These are phyloP conservation scores for Buathra laborator DNA, from an alignment of 2,888 invertebrate genomes.

Conservation along the genomic window DNA sequence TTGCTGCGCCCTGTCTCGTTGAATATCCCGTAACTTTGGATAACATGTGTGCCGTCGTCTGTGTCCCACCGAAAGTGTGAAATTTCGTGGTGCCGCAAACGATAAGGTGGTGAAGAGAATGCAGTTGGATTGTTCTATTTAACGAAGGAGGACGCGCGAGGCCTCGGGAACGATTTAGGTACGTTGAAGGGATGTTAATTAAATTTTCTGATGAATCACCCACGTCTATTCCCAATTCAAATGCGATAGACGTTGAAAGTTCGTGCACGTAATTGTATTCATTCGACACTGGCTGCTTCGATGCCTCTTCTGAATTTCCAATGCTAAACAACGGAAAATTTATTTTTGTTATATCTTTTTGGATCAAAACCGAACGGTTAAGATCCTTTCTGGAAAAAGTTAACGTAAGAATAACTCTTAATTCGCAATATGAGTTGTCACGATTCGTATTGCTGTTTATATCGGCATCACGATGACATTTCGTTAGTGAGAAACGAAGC, in stretches of 20 bases:
- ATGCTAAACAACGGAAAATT: background rate
- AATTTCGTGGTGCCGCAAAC: slow-evolving; percentile 33
- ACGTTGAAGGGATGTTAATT: background rate
- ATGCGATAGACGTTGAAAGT: background rate
- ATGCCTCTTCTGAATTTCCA: too few species aligned
- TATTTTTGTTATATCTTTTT: slow-evolving; percentile 57
- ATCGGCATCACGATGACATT: slow-evolving; percentile 25
- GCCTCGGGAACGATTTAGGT: slow-evolving; percentile 51
- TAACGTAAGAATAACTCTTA: slow-evolving; percentile 79
- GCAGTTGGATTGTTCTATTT: slow-evolving; percentile 28
- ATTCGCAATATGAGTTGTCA: slow-evolving; percentile 66
- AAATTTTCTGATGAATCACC: background rate
- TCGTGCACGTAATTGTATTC: too few species aligned
- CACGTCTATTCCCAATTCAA: slow-evolving; percentile 48
- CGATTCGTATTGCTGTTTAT: background rate
- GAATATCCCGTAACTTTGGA: slow-evolving; percentile 47
- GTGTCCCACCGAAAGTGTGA: slow-evolving; percentile 45
- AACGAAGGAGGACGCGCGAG: slow-evolving; percentile 25
- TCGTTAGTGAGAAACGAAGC: slow-evolving; percentile 64
- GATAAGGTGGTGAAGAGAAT: slow-evolving; percentile 26
- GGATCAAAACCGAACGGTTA: slow-evolving; percentile 77
- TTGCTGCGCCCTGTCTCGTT: background rate
- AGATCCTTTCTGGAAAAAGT: slow-evolving; percentile 83
- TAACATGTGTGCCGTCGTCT: slow-evolving; percentile 53
- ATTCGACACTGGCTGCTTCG: too few species aligned